Base-by-base conservation (phyloP, 2,113 vertebrate species). In the Rhipidura dahli region DNA sequence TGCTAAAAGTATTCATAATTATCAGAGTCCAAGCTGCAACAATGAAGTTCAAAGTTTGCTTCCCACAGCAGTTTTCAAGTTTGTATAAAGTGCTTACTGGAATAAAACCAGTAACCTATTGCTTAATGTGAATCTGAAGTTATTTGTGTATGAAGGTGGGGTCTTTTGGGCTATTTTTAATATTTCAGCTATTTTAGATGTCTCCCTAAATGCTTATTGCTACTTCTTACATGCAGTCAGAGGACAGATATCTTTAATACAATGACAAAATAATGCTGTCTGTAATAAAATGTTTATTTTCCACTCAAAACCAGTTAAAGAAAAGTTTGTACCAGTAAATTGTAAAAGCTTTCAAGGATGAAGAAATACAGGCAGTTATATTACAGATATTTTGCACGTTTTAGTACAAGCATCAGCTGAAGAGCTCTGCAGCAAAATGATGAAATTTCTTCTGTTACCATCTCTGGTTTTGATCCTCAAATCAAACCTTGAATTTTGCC, bases 141-240 rank as follows among this genome's bases (percentile, higher is more conserved):
- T 66, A 71, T 13, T 59, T 11, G 1, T 23, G 6, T 15, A 27
- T 19, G 6, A 37, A 13, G 4, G 2, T n/a, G 13, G n/a, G 15
- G 13, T 15, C 6, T 27, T 50, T 22, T 8, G 1, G 1, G 6
- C 2, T 16, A 50, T 60, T 39, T 42, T 5, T 1, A 13, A 9
- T 15, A 45, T n/a, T 76, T 31, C 22, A 77, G 14, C 14, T 72
- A 42, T 54, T 87, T 70, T 5, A 53, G 28, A 35, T 5, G 15
- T 27, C 45, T 79, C 54, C 37, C 14, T 47, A 81, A 80, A 86
- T 51, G 13, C 11, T 60, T 70, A 30, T 9, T 66, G 47, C 27
- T 70, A 31, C 30, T 78, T 54, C 27, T 79, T 54, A 57, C 23
- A 37, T 17, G 16, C 6, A 81, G 21, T 42, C 53, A 92, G 35